Evolutionary conservation across 2,797 vertebrate genomes (phyloP).

Genomic region (Neosalanx taihuensis): DNA sequence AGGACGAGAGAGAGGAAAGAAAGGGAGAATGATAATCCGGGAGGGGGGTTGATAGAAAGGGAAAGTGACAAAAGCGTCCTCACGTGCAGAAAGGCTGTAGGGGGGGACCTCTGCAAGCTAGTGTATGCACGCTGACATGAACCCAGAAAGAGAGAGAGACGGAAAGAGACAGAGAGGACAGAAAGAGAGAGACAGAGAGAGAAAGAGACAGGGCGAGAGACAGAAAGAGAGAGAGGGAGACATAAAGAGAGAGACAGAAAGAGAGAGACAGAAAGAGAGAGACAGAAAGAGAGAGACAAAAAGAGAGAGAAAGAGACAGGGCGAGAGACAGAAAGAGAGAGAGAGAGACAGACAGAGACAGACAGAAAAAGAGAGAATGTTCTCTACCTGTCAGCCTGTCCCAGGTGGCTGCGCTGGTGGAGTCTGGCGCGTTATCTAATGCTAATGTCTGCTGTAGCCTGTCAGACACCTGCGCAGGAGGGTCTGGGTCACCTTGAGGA

Average conservation of each 20-base stretch:
- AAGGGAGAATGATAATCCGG: background rate
- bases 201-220: background rate
- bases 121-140: no score
- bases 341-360: no score
- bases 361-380: background rate
- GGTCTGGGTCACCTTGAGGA: no score
- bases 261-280: background rate
- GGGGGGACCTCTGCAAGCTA: conserved; percentile 33
- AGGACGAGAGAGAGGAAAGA: conserved; percentile 6
- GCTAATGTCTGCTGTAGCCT: no score
- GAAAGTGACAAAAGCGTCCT: conserved; percentile 59
- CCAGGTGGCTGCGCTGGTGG: no score
- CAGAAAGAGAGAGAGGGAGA: no score
- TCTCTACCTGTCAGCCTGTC: no score
- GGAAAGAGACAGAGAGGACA: conserved; percentile 28
- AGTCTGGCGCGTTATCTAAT: no score
- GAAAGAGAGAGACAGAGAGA: conserved; percentile 38
- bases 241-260: no score
- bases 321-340: background rate
- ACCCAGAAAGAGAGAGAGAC: background rate
- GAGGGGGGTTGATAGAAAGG: conserved; percentile 41
- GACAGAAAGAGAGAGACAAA: background rate
- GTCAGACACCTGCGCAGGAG: no score
- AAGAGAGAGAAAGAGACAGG: background rate
- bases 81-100: conserved; percentile 52